Evolutionary conservation across 1,140 invertebrate species (phyloP), one percentile per base, ranked within the genome.

Genomic region (Calosoma granatense): DNA sequence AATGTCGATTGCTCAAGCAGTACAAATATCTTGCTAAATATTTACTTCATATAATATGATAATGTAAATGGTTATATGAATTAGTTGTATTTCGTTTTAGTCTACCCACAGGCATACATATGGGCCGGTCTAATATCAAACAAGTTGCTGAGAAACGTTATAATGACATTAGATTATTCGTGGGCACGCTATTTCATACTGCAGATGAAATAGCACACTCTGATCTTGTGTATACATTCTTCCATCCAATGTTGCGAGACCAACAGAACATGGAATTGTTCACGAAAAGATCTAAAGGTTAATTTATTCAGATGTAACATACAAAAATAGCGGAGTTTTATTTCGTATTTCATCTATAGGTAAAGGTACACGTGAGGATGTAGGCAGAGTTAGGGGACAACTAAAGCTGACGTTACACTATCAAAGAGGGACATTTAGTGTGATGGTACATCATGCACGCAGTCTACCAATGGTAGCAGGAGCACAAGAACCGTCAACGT

Each of bases 151-250:
- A 95, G 66, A 88, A 88, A 67, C 80, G 96, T 51, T 86, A 87
- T 64, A 74, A 80, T 12, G 90, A 97, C 66, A 86, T 98, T 55
- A 86, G 91, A 71, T 79, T 81, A 58, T 98, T 98, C 74, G 77
- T 98, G 1, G 77, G 83, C 36, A 88, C 89, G 0, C 75, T 98
- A 36, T 92, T 96, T 74, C 78, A 79, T 65, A 83, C 94, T 67
- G 86, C 92, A 11, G 85, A 92, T 64, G 95, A 98, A 78, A 94
- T 98, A 64, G 85, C 90, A 0, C 92, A 98, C 78, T 96, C 92
- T 23, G 91, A 96, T 74, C 77, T 98, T 23, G 92, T 98, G 4
- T 98, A 98, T 70, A 98, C 95, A 0, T 98, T 98, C 75, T 97
- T 98, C 72, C 96, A 98, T 79, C 93, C 94, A 9, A 72, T 98